These are phyloP conservation scores for Brenthis hecate DNA, from an alignment of 2,888 invertebrate species.

Conservation along the genomic window DNA sequence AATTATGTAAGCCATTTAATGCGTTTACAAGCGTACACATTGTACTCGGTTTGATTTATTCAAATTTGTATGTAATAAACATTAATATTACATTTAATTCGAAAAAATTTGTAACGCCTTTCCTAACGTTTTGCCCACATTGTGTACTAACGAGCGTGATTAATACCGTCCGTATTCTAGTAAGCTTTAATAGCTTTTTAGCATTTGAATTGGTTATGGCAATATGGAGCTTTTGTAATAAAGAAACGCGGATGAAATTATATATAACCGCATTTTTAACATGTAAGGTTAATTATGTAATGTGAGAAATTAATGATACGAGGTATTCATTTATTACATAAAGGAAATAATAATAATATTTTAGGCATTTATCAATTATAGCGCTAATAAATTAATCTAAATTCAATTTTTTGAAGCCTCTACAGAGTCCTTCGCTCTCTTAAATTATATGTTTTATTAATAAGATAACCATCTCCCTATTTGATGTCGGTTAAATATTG, in stretches of 20 bases:
- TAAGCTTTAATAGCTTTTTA: neutral
- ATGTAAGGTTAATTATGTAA: too few species aligned
- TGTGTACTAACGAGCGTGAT: conserved; percentile 28
- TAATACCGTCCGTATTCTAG: conserved; percentile 17
- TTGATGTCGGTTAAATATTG: too few species aligned
- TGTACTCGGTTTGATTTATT: conserved; percentile 27
- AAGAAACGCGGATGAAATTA: neutral
- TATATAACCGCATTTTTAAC: neutral
- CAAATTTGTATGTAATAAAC: conserved; percentile 22
- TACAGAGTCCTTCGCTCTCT: too few species aligned
- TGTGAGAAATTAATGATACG: too few species aligned
- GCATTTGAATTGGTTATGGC: neutral
- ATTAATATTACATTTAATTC: conserved; percentile 30
- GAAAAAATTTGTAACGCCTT: conserved; percentile 19
- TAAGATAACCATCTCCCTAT: too few species aligned
- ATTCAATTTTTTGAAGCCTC: too few species aligned
- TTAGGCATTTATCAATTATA: too few species aligned
- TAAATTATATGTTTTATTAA: too few species aligned
- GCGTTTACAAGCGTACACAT: conserved; percentile 30
- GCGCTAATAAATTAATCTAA: too few species aligned
- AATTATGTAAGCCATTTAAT: conserved; percentile 55
- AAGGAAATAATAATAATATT: too few species aligned
- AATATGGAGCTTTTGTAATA: neutral
- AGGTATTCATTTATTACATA: too few species aligned
- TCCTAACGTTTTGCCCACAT: conserved; percentile 23